Percentiles rank a stretch among this genome's conserved stretches.
phyloP scores from a whole-genome alignment of 2,888 invertebrate genomes.

The Eupithecia subumbrata region DNA sequence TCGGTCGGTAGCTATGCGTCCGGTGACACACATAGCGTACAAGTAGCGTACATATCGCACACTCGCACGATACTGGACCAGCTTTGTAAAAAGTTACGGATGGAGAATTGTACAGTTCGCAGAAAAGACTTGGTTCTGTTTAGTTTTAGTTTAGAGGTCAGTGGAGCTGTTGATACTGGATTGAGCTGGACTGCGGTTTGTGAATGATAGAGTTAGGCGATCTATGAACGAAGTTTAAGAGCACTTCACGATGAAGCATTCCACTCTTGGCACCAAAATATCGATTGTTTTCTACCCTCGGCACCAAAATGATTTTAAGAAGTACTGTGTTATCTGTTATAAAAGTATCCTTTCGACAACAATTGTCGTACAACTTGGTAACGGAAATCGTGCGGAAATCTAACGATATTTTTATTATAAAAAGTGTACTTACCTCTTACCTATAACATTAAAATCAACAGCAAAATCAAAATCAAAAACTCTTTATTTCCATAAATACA shows the following conservation, averaged over 20 bases:
- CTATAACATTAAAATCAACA: too few species aligned
- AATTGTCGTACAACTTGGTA: not conserved
- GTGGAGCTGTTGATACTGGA: slow-evolving; percentile 8
- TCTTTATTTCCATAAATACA: too few species aligned
- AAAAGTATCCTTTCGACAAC: not conserved
- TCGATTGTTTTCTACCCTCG: not conserved
- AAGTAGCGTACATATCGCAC: slow-evolving; percentile 55
- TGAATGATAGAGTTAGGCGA: not conserved
- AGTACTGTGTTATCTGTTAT: too few species aligned
- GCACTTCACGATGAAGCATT: not conserved
- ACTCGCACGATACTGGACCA: slow-evolving; percentile 81
- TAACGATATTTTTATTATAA: too few species aligned
- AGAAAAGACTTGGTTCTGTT: slow-evolving; percentile 35
- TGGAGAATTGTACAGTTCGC: slow-evolving; percentile 52
- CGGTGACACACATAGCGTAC: slow-evolving; percentile 78
- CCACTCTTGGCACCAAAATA: not conserved
- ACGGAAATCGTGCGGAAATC: not conserved
- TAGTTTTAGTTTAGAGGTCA: slow-evolving; percentile 22
- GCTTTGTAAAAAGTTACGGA: slow-evolving; percentile 75
- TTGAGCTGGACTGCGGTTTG: not conserved
- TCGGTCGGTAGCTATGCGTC: slow-evolving; percentile 68
- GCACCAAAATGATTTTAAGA: not conserved
- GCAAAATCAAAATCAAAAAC: too few species aligned
- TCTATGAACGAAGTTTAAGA: not conserved
- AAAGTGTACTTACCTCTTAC: too few species aligned